A percentile compares a stretch with the other conserved stretches of the same genome.
phyloP scores from a whole-genome alignment of 2,797 vertebrate genomes.

The Neomorphus geoffroyi region DNA sequence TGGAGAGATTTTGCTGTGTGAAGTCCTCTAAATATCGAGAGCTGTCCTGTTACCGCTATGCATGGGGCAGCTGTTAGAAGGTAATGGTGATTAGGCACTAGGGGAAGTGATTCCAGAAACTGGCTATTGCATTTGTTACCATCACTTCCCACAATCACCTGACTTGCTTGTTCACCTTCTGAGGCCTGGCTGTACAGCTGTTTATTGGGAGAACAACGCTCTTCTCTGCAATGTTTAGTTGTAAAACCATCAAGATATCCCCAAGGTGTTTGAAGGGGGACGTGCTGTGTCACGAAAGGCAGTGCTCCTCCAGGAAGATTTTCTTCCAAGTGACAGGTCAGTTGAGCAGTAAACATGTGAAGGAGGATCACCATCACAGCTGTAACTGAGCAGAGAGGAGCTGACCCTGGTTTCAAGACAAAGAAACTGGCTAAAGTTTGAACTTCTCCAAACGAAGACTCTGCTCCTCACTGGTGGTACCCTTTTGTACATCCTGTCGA shows the following conservation, averaged over 20 bases:
- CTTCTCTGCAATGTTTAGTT: not conserved
- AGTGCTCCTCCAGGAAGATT: not conserved
- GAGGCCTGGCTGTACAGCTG: not conserved
- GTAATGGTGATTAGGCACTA: not conserved
- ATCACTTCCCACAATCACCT: not conserved
- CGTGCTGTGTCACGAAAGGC: not conserved
- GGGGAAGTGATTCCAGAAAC: not conserved
- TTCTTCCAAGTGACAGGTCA: not conserved
- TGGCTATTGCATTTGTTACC: slow-evolving; percentile 5
- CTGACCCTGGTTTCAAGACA: not conserved
- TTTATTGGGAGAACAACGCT: not conserved
- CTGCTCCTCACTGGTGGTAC: not conserved
- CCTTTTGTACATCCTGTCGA: not conserved
- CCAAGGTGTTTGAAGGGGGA: not conserved
- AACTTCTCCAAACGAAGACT: not conserved
- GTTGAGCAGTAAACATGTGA: not conserved
- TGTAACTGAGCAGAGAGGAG: not conserved
- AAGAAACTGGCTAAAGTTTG: not conserved
- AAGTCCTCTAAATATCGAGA: not conserved
- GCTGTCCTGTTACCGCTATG: not conserved
- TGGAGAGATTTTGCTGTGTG: not conserved
- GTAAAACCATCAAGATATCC: not conserved
- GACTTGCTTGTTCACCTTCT: not conserved
- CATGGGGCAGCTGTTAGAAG: not conserved
- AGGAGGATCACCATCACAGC: not conserved